phyloP scores from a whole-genome alignment of 2,888 invertebrate species.

The Orthonevra nobilis region DNA sequence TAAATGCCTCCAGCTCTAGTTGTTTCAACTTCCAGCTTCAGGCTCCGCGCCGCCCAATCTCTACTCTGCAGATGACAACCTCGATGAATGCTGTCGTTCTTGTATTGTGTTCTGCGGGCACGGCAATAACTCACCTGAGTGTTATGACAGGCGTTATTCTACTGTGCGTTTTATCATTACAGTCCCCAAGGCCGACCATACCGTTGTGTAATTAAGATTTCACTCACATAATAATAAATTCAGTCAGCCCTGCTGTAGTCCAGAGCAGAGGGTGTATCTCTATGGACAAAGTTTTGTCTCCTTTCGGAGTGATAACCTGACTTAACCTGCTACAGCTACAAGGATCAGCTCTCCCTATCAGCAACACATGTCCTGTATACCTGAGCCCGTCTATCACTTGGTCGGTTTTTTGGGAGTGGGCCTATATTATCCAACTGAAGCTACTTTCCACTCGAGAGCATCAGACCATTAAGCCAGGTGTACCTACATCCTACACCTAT shows the following conservation, averaged over 20 bases:
- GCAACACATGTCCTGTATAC: conserved; percentile 37
- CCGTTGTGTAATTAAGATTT: conserved; percentile 59
- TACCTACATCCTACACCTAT: conserved; percentile 7
- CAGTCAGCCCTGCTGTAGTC: conserved; percentile 19
- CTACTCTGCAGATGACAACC: conserved; percentile 17
- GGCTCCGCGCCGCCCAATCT: too few relatives aligned
- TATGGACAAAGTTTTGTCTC: not conserved
- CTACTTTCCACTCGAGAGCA: conserved; percentile 57
- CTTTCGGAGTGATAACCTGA: conserved; percentile 25
- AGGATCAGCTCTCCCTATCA: conserved; percentile 45
- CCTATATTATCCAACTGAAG: conserved; percentile 59
- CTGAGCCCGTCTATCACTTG: conserved; percentile 39
- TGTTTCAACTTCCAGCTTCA: too few relatives aligned
- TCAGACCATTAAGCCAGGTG: conserved; percentile 55
- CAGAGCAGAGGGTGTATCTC: not conserved
- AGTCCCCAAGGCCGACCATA: not conserved
- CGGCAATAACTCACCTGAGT: conserved; percentile 51
- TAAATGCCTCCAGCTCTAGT: conserved; percentile 5
- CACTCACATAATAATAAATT: conserved; percentile 66
- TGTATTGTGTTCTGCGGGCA: conserved; percentile 38
- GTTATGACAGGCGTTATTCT: conserved; percentile 48
- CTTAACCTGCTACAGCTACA: conserved; percentile 32
- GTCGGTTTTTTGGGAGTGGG: conserved; percentile 39
- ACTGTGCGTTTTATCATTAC: conserved; percentile 53
- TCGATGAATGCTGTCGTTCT: conserved; percentile 28